Evolutionary conservation across 2,113 vertebrate genomes (phyloP), one percentile per base, ranked within the genome.

Genomic region (Tympanuchus pallidicinctus): DNA sequence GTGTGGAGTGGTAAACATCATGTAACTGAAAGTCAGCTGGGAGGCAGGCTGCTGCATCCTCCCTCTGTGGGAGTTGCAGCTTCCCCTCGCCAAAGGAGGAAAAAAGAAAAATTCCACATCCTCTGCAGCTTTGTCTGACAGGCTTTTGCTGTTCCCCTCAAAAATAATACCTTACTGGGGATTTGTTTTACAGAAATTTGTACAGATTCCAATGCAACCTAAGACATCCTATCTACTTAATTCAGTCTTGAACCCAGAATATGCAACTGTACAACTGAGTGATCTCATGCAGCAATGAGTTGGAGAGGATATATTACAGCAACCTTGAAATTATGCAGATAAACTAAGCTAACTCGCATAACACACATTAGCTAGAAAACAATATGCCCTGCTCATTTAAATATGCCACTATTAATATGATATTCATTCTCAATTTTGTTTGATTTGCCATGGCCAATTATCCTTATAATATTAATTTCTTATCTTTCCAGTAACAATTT

Each of bases 381-480:
- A 24, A 40, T 78, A n/a, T 65, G 32, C 52, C 12, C 18, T 86
- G 70, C 36, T 94, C 43, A 54, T 96, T 88, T 57, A 82, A 88
- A 74, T 80, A 43, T 84, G 48, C 48, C 63, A 70, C 86, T 88
- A 65, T 86, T 94, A 74, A 45, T 79, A 72, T 48, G 52, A 54
- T 86, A 59, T 57, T 88, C 20, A 72, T 88, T 91, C 69, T 40
- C 83, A 75, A 75, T 47, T 4, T 45, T 88, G 56, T 92, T 92
- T 88, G 79, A 95, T 81, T 92, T 94, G 52, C 54, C 54, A 32
- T 30, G 63, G 48, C 66, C 89, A 86, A 86, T 91, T 94, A 91
- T 83, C 28, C 40, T 82, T 78, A 72, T 38, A 40, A 83, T 86
- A 91, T 61, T 83, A 91, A 92, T 94, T 90, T 91, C 89, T 91